Evolutionary conservation across 2,113 vertebrate species (phyloP).

Genomic region (Rhombomys opimus): DNA sequence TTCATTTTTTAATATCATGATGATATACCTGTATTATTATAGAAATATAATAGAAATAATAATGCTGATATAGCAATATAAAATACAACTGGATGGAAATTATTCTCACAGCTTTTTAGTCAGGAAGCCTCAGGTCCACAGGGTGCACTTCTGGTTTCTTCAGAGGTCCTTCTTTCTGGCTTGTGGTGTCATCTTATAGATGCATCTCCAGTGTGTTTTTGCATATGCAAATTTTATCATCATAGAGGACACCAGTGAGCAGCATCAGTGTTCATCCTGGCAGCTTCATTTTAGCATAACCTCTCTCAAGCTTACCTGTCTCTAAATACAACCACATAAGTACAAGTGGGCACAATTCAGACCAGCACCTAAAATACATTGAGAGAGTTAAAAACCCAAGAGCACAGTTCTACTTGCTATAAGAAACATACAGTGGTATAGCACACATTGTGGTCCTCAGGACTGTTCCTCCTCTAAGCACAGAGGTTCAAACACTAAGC

Average conservation of each 20-base stretch:
- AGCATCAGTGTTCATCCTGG: neutral
- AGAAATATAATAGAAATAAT: too few species aligned
- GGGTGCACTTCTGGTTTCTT: neutral
- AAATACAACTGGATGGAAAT: neutral
- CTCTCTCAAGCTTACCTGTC: neutral
- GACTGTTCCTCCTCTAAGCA: neutral
- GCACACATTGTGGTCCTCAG: too few species aligned
- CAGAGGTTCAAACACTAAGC: neutral
- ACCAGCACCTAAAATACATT: neutral
- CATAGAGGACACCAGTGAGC: neutral
- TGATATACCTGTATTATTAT: too few species aligned
- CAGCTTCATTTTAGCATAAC: neutral
- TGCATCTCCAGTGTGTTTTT: neutral
- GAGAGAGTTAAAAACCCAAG: conserved; percentile 16
- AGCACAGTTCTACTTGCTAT: neutral
- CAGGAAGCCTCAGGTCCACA: neutral
- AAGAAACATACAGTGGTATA: neutral
- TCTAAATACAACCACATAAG: conserved; percentile 1
- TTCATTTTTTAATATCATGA: neutral
- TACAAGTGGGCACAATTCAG: neutral
- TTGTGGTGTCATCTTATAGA: neutral
- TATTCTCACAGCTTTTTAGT: neutral
- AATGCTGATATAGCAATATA: neutral
- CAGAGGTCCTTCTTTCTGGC: neutral
- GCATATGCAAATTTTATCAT: neutral